Base-by-base conservation (phyloP, 2,888 invertebrate species). In the Pandemis cinnamomeana region DNA sequence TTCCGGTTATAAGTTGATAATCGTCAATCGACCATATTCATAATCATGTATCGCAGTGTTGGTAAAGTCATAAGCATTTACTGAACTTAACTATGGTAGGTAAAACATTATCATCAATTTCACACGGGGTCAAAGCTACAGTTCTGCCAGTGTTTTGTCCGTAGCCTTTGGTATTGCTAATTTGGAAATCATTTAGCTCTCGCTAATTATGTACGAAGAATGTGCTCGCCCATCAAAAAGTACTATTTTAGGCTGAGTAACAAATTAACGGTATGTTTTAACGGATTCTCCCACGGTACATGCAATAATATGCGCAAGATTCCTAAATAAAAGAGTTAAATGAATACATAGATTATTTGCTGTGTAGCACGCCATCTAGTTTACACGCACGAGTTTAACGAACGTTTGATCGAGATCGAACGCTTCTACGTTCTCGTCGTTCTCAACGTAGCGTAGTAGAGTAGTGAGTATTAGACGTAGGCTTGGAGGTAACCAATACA, bases 311-410 rank as follows among this genome's bases (percentile, higher is more conserved):
- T 0, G 0, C 15, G n/a, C 15, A 5, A n/a, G 46, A 7, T 27
- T 10, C 0, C 13, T 27, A 63, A 63, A 46, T 0, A 46, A 55
- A 55, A 20, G 13, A 0, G 15, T 51, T 7, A 2, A n/a, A n/a
- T 51, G 8, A 2, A 0, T 55, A 8, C 36, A 8, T 36, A 61
- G 8, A 61, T 7, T 36, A 41, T 5, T 10, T n/a, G 15, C 44
- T 11, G 67, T n/a, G 36, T 15, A 51, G 15, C n/a, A 8, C 73
- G 70, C 73, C 70, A 73, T 73, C 73, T 73, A 66, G 69, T 51
- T 15, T 51, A 7, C 8, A 36, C 42, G 53, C 15, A 20, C 51
- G 51, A 15, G 13, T 5, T 60, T 42, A 60, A n/a, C 20, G 48
- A 27, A 8, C 11, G n/a, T n/a, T 6, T 27, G 10, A 27, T 73